These are phyloP conservation scores for Mechanitis mazaeus DNA, from an alignment of 2,888 invertebrate species.

Conservation along the genomic window DNA sequence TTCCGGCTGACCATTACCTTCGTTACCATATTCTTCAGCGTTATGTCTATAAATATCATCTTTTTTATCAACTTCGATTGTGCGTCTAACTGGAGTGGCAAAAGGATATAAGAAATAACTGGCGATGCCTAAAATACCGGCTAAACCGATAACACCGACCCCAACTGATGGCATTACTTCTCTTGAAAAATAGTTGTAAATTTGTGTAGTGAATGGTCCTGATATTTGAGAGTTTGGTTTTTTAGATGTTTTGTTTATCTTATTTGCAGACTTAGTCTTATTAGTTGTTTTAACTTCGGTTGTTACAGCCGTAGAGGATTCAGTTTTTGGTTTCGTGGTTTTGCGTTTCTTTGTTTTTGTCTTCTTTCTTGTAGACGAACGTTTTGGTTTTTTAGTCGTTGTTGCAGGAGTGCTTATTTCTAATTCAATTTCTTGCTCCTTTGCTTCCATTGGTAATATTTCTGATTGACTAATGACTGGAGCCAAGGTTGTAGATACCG, in stretches of 20 bases:
- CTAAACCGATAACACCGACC: conserved; percentile 84
- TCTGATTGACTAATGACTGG: conserved; percentile 56
- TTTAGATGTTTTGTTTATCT: conserved; percentile 46
- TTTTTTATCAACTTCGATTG: conserved; percentile 80
- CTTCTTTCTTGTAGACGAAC: conserved; percentile 67
- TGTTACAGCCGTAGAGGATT: conserved; percentile 44
- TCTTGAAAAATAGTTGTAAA: conserved; percentile 85
- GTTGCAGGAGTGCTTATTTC: conserved; percentile 66
- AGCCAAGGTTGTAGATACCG: conserved; percentile 37
- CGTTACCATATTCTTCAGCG: conserved; percentile 80
- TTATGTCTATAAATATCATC: conserved; percentile 82
- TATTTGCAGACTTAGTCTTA: conserved; percentile 65
- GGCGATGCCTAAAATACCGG: conserved; percentile 84
- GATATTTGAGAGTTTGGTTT: conserved; percentile 57
- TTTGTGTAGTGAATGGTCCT: conserved; percentile 82
- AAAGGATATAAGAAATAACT: conserved; percentile 87
- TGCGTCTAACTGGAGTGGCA: conserved; percentile 79
- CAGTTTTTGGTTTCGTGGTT: conserved; percentile 63
- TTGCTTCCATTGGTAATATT: conserved; percentile 65
- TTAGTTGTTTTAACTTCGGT: conserved; percentile 70
- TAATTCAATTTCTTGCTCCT: conserved; percentile 69
- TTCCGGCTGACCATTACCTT: conserved; percentile 82
- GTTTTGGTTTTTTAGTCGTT: conserved; percentile 70
- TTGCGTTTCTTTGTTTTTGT: conserved; percentile 78
- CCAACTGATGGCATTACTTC: conserved; percentile 90